Percentiles rank a stretch among this genome's conserved stretches.
Conservation (phyloP, 2,888 invertebrate genomes). For the Trissolcus brochymenae region DNA sequence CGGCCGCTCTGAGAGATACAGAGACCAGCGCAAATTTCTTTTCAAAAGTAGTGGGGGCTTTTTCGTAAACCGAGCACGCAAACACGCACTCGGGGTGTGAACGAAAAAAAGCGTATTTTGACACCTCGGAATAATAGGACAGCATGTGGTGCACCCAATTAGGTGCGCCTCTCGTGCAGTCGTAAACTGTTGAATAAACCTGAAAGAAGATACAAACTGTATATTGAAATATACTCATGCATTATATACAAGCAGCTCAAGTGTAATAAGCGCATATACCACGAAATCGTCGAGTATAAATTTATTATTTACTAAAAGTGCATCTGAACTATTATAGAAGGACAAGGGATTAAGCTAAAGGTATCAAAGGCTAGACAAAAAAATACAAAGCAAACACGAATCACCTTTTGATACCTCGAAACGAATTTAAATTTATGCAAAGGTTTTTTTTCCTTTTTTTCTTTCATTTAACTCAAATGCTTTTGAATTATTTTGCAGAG, state of each 20-base stretch:
- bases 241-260: slow-evolving; percentile 47
- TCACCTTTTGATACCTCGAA: slow-evolving; percentile 12
- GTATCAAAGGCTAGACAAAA: slow-evolving; percentile 20
- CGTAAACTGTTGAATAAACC: slow-evolving; percentile 63
- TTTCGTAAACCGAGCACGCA: slow-evolving; percentile 43
- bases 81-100: slow-evolving; percentile 58
- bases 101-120: slow-evolving; percentile 72
- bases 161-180: slow-evolving; percentile 67
- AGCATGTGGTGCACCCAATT: slow-evolving; percentile 75
- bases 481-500: background rate
- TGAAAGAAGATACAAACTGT: slow-evolving; percentile 69
- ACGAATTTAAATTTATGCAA: background rate
- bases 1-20: slow-evolving; percentile 68
- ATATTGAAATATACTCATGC: slow-evolving; percentile 58
- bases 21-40: slow-evolving; percentile 61
- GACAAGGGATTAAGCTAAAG: slow-evolving; percentile 17
- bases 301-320: slow-evolving; percentile 54
- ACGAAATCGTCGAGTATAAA: slow-evolving; percentile 39
- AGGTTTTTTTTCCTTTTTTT: background rate
- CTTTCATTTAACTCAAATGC: background rate
- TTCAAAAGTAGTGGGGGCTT: slow-evolving; percentile 50
- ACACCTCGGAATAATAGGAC: slow-evolving; percentile 74
- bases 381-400: slow-evolving; percentile 22
- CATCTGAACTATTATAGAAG: slow-evolving; percentile 31
- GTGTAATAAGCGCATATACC: slow-evolving; percentile 47